phyloP scores from a whole-genome alignment of 2,888 invertebrate species.

The Aradus depressus region DNA sequence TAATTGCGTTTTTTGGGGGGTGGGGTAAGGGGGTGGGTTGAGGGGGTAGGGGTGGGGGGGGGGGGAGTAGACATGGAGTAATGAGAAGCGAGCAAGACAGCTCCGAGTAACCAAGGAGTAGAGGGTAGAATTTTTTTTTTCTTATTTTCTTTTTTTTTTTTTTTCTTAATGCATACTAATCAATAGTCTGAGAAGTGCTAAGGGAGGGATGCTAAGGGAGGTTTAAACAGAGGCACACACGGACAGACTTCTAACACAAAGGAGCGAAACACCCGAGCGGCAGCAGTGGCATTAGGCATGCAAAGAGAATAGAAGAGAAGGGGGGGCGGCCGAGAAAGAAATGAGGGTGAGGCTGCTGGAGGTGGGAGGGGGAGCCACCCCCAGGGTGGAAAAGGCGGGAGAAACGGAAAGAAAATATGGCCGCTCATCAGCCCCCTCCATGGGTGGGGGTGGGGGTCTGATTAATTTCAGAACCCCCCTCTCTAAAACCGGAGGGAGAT shows the following conservation, averaged over 20 bases:
- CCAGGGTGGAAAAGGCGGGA: conserved; percentile 20
- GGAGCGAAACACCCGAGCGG: conserved; percentile 1
- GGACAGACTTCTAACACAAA: background rate
- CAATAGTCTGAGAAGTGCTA: conserved; percentile 19
- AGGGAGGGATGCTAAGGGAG: conserved; percentile 6
- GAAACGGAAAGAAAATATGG: conserved; percentile 31
- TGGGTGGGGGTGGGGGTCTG: too few relatives aligned
- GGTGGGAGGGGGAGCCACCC: background rate
- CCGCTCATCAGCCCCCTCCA: conserved; percentile 31
- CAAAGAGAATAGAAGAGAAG: conserved; percentile 12
- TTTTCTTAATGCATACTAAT: conserved; percentile 25
- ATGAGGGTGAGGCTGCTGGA: background rate
- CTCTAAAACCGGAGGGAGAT: too few relatives aligned
- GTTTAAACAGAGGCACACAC: conserved; percentile 14
- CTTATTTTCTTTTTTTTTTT: conserved; percentile 5
- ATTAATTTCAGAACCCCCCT: conserved; percentile 7
- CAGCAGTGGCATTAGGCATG: conserved; percentile 16
- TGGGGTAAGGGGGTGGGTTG: conserved; percentile 10
- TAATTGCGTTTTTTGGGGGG: conserved; percentile 17
- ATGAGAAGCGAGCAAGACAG: too few relatives aligned
- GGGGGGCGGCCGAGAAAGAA: background rate
- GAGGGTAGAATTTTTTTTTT: conserved; percentile 1
- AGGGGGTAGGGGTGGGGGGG: background rate
- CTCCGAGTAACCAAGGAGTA: background rate
- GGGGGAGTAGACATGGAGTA: background rate